Evolutionary conservation across 2,113 vertebrate species (phyloP), one percentile per base, ranked within the genome.

Genomic region (Nycticebus coucang): DNA sequence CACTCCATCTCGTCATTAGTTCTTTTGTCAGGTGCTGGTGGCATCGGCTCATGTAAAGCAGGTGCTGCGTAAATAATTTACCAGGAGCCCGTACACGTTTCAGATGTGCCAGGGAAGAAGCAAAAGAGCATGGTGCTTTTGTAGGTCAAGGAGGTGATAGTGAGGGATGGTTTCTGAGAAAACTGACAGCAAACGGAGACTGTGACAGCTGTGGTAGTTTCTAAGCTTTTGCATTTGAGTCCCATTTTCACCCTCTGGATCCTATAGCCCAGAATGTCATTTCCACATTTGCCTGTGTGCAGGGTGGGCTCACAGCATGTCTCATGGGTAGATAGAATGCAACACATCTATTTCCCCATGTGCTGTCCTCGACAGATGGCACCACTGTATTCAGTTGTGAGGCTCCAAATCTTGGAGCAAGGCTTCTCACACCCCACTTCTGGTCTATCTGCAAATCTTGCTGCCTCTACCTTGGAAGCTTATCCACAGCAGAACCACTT

Each of bases 21-120:
- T 82, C 66, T 78, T 66, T 77, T 92, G 35, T 84, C 64, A 35
- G 41, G 4, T 28, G 14, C 55, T 88, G 5, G 79, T 85, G 84
- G 66, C 68, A 53, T 57, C 30, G 80, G 45, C 57, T 13, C 81
- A 8, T 55, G 26, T 37, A 13, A 77, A 75, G 80, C 85, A 92
- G 75, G n/a, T 80, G 18, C 26, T 4, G 1, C 26, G 55, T 93
- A 68, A 97, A 85, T 92, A 96, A 96, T 95, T 94, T 45, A 88
- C 14, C 45, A 72, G 78, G 2, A 50, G 50, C 12, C 14, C 1
- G 55, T 41, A 5, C 0, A 0, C 17, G 18, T 74, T 96, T 97
- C 74, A 74, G 66, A 55, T 15, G 57, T 62, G 10, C 18, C 53
- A 59, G 18, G 9, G 4, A 57, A 57, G 35, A 33, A n/a, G 24